These are phyloP conservation scores for Illadopsis cleaveri DNA, from an alignment of 2,113 vertebrate species.

Conservation along the genomic window DNA sequence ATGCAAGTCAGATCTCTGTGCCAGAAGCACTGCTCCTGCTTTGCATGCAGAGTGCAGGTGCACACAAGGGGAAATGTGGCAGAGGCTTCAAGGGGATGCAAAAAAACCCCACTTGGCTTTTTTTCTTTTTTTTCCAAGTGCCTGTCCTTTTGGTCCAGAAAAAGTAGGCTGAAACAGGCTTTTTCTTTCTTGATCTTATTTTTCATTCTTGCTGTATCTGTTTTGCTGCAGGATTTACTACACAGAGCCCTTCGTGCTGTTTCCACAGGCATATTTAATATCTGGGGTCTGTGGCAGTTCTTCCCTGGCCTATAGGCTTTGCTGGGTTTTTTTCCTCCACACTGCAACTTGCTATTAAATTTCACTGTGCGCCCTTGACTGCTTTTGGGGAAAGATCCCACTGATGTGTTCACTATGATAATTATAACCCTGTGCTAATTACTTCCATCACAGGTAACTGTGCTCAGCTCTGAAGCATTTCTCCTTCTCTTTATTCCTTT, in stretches of 20 bases:
- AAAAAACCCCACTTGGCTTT: not conserved
- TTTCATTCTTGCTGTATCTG: not conserved
- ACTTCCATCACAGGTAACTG: not conserved
- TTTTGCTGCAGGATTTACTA: not conserved
- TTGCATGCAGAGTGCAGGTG: not conserved
- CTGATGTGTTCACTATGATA: not conserved
- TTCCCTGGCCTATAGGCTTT: not conserved
- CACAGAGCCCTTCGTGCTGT: not conserved
- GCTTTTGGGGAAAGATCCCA: not conserved
- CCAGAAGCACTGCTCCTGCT: not conserved
- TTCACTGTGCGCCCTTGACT: not conserved
- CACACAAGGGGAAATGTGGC: not conserved
- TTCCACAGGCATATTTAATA: not conserved
- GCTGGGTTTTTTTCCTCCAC: not conserved
- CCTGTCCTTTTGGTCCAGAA: not conserved
- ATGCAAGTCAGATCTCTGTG: not conserved
- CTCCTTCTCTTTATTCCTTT: not conserved
- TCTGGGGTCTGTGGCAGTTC: not conserved
- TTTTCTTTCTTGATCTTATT: not conserved
- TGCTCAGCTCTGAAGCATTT: not conserved
- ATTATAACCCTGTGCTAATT: slow-evolving; percentile 26
- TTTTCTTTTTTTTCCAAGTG: not conserved
- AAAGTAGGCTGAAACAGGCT: not conserved
- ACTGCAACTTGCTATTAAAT: not conserved
- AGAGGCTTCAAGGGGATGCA: not conserved